Evolutionary conservation across 2,888 invertebrate genomes (phyloP), one percentile per base, ranked within the genome.

Genomic region (Gibbula magus): DNA sequence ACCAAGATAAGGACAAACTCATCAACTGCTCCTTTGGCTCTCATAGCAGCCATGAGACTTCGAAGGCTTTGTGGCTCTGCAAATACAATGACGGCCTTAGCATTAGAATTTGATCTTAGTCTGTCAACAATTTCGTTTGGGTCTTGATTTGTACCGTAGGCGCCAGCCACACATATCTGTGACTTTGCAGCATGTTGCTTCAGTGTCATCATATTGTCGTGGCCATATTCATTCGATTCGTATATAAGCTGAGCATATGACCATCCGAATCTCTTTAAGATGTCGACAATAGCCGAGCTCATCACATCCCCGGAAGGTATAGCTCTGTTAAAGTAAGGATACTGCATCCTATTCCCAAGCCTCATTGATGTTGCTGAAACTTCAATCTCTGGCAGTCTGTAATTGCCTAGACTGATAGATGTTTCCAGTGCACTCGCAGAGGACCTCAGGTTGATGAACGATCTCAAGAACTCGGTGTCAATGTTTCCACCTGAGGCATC

Each of bases 331-430:
- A 89, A 89, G 75, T 87, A 87, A 20, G 89, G 88, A 80, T 86
- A 90, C 76, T 73, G 79, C 2, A 35, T 66, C 10, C 76, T 83
- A 18, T 86, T 79, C 13, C 76, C 56, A 7, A 90, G 80, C 4
- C 53, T 22, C 0, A 80, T 32, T 52, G 86, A 83, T 3, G 88
- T 87, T 0, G 90, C 89, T 3, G 81, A 77, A 0, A 84, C 79
- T 4, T 88, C 88, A 13, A 93, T 87, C 89, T 94, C 94, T 0
- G 95, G 94, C 56, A 94, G 92, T 61, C 93, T 89, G 88, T 94
- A 94, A n/a, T 94, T 89, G 25, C 94, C 89, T 66, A 94, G 90
- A 85, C 94, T 92, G 54, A 93, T 93, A 3, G 87, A 52, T 20
- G 75, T 75, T 13, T 53, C 53, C 54, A 53, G n/a, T 29, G 53